Base-by-base conservation (phyloP, 2,113 vertebrate genomes). In the Nothocercus nigrocapillus region DNA sequence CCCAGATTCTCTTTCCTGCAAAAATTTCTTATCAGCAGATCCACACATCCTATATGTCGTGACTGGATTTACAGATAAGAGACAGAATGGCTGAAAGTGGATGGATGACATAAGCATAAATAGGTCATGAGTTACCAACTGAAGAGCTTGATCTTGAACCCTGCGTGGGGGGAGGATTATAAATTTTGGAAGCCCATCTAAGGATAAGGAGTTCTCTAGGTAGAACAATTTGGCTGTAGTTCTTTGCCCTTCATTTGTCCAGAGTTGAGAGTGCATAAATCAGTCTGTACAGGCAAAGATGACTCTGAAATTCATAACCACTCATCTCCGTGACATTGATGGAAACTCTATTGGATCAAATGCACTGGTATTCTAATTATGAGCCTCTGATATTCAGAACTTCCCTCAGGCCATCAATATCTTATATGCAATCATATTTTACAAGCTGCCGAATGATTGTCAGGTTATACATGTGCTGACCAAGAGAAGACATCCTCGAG, bases 231-330 rank as follows among this genome's bases (percentile, higher is more conserved):
- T 94, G 80, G 53, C 61, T 95, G 94, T 90, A 83, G 89, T 76
- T 94, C 88, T 96, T 97, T 18, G 53, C 89, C 83, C 81, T 96
- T 97, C 92, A 95, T 96, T 95, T 94, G 88, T 91, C 83, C 86
- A 94, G 85, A 94, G 82, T 92, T 93, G 66, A 89, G 96, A 96
- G 90, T 93, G 75, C 81, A 85, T 96, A 92, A 95, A 97, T 97
- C 95, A 96, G 74, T 79, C 89, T 22, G 27, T 85, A 68, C 0
- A 45, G 91, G 58, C 80, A 85, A 66, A 93, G 80, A 90, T 95
- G 92, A 97, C 93, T 97, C 90, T 95, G 88, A 96, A 96, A 96
- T 96, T 97, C 85, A 96, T 96, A 92, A 90, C 63, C 91, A 88
- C 86, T 97, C 97, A 90, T 97, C 89, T 94, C 82, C 81, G 73